Base-by-base conservation (phyloP, 2,113 vertebrate genomes). In the Hydrolagus affinis region DNA sequence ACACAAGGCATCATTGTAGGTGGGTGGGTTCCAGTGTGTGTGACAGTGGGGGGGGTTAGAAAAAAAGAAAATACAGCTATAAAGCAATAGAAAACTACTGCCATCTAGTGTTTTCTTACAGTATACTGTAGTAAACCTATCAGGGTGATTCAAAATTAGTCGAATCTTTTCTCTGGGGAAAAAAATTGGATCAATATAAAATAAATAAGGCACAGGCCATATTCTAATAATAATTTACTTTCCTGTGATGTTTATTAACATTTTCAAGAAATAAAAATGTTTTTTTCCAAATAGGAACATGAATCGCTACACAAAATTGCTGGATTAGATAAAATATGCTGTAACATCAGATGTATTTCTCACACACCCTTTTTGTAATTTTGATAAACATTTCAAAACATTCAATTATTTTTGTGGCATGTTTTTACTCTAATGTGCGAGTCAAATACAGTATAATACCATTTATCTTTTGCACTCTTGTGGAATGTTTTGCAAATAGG, bases 71-170 rank as follows among this genome's bases (percentile, higher is more conserved):
- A 83, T 9, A 66, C 30, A 83, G 66, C 66, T 83, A 75, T 75
- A 60, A 83, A 64, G 78, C 62, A 66, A 19, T 56, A 83, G 78
- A 68, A 83, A 83, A 83, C 78, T 83, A 83, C 78, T 83, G 78
- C 78, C 78, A 83, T 83, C 78, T 83, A 83, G 78, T 83, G 78
- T 68, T 83, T 66, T 83, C 60, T 83, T 83, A 30, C 62, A 83
- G 66, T 66, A 75, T 75, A 75, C 11, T 44, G 19, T 44, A 75
- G 15, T 69, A 44, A 44, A 44, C 6, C 44, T 44, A 44, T n/a
- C 44, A 44, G 44, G 1, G 6, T 44, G 6, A 1, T 44, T 1
- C 6, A 44, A 44, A 44, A 44, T 44, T 44, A 6, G 44, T 6
- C 44, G 44, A 44, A 44, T 44, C 44, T 6, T 44, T 44, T 44